These are phyloP conservation scores for Apotomis turbidana DNA, from an alignment of 2,888 invertebrate species.

Conservation along the genomic window DNA sequence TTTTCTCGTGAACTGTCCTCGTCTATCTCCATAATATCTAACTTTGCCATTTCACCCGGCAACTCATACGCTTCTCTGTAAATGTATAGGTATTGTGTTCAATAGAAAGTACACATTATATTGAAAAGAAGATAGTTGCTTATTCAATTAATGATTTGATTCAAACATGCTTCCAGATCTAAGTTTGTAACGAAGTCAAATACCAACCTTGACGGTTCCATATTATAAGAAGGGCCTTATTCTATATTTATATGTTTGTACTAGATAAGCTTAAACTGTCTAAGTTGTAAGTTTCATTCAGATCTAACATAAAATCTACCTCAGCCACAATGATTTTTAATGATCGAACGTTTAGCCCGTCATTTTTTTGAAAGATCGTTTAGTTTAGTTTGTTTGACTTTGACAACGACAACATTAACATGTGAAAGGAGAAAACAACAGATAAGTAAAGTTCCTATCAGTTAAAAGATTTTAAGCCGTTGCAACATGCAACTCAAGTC, in stretches of 20 bases:
- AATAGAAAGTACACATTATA: no score
- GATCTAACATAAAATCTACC: neutral
- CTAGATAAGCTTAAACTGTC: neutral
- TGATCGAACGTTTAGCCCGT: neutral
- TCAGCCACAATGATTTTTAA: constrained; percentile 13
- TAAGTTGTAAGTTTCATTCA: constrained; percentile 6
- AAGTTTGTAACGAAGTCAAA: neutral
- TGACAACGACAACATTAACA: neutral
- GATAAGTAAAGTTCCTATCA: neutral
- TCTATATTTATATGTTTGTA: constrained; percentile 8
- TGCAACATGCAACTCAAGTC: neutral
- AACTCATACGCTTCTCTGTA: constrained; percentile 71
- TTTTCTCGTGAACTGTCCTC: constrained; percentile 53
- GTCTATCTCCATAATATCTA: constrained; percentile 76
- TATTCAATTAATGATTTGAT: neutral
- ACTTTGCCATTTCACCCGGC: constrained; percentile 76
- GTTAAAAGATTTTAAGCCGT: no score
- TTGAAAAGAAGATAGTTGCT: no score
- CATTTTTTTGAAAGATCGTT: constrained; percentile 22
- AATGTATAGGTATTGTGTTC: constrained; percentile 36
- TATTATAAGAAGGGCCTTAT: constrained; percentile 16
- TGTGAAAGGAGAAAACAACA: constrained; percentile 10
- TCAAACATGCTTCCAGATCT: constrained; percentile 16
- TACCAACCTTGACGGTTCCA: constrained; percentile 29
- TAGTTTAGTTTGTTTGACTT: constrained; percentile 22